Evolutionary conservation across 1,140 invertebrate species (phyloP), one percentile per base, ranked within the genome.

Genomic region (Hycleus cichorii): DNA sequence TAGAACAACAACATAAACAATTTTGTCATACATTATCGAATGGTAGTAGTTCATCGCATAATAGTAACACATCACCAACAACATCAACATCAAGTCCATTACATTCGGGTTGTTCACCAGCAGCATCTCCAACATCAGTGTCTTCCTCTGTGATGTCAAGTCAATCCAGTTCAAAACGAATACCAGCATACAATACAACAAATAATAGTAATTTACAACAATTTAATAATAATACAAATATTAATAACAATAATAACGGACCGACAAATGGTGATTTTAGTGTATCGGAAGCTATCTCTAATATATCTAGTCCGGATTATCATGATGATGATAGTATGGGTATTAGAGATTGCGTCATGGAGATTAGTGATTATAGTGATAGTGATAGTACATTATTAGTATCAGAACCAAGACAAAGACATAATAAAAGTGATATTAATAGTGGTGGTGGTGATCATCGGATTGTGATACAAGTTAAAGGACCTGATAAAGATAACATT

Each of bases 281-380:
- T 69, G 80, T 87, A 62, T 66, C 87, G 32, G 87, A 90, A 76
- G 89, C 87, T 7, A 84, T 91, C 65, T 90, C 88, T 58, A 91
- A 91, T 76, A 90, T 91, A 74, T 89, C 87, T 61, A 90, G 88
- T 77, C 89, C 88, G 38, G 89, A 91, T 74, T 91, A 89, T 74
- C 88, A 89, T 75, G 89, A 91, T 69, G 84, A 84, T 69, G 80
- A 83, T 58, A 82, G 82, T 60, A 81, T 83, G 57, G 72, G 83
- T 8, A 83, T 84, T 58, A 80, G 84, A 9, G 79, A 84, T 59
- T 86, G 86, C 62, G 78, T 87, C 39, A 90, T 91, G 87, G 88
- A 90, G 76, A 83, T 90, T 62, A 89, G 88, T 69, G 89, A 91
- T 77, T 87, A 88, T 38, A 90, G 88, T 73, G 89, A 91, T 75